Evolutionary conservation across 2,797 vertebrate genomes (phyloP).

Genomic region (Acanthornis magna): DNA sequence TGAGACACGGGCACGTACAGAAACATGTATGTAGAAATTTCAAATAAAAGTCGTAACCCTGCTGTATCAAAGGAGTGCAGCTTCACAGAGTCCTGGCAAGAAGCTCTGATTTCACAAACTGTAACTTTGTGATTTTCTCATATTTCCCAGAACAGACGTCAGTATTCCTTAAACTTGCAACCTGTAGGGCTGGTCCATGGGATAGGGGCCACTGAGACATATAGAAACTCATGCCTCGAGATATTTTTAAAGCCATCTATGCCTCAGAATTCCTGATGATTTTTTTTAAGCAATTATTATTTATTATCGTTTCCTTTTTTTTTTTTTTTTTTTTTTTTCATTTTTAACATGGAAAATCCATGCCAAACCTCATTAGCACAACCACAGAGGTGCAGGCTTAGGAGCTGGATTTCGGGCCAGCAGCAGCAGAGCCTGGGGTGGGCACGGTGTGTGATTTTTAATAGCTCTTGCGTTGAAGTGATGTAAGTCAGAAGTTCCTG

Average conservation of each 20-base stretch:
- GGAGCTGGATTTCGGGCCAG: neutral
- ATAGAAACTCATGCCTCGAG: neutral
- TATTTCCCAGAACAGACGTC: neutral
- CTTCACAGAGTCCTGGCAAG: neutral
- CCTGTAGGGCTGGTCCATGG: neutral
- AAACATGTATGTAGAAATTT: neutral
- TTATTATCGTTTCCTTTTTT: neutral
- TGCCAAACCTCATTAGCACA: constrained; percentile 34
- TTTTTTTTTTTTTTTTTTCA: neutral
- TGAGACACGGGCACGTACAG: fast-evolving
- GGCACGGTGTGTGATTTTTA: neutral
- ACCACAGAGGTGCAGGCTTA: neutral
- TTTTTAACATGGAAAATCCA: constrained; percentile 43
- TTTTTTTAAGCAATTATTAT: neutral
- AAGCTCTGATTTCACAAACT: neutral
- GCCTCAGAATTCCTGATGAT: constrained; percentile 30
- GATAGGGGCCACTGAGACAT: neutral
- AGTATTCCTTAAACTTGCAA: neutral
- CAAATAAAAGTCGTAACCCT: neutral
- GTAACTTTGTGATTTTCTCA: neutral
- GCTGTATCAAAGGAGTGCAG: neutral
- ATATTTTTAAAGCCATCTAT: constrained; percentile 32
- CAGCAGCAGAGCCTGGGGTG: neutral
- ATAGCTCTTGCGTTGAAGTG: neutral
- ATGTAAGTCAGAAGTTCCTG: constrained; percentile 27